Percentiles rank a stretch among this genome's conserved stretches.
Evolutionary conservation across 2,113 vertebrate genomes (phyloP).

Genomic region (Alectura lathami): DNA sequence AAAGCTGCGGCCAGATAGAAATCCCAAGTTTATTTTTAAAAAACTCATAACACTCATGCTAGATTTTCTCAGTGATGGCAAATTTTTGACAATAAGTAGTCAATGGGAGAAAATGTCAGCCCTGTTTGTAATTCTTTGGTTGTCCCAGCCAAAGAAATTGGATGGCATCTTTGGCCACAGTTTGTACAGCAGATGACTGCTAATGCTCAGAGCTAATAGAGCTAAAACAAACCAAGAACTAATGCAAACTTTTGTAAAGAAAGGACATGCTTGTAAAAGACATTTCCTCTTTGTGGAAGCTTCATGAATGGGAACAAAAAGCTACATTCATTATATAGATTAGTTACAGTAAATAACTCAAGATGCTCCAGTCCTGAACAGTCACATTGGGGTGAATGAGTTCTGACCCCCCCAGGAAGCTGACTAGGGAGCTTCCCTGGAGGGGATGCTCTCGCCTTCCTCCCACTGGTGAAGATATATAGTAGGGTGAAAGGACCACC

Average conservation of each 20-base stretch:
- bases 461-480: fast-evolving
- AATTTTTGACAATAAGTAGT: background rate
- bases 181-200: background rate
- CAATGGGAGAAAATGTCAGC: background rate
- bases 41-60: background rate
- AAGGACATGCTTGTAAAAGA: background rate
- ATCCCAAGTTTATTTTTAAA: background rate
- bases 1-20: fast-evolving
- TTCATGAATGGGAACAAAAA: slow-evolving; percentile 13
- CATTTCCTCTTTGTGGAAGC: background rate
- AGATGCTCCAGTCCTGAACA: background rate
- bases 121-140: background rate
- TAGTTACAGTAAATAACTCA: slow-evolving; percentile 29
- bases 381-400: background rate
- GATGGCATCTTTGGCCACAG: background rate
- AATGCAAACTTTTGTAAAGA: background rate
- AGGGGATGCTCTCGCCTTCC: background rate
- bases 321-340: background rate
- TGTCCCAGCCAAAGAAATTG: background rate
- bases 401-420: background rate
- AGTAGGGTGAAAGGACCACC: background rate
- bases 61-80: background rate
- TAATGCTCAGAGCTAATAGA: background rate
- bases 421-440: background rate
- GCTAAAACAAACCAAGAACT: background rate